Evolutionary conservation across 2,797 vertebrate species (phyloP).

Genomic region (Pangasius djambal): DNA sequence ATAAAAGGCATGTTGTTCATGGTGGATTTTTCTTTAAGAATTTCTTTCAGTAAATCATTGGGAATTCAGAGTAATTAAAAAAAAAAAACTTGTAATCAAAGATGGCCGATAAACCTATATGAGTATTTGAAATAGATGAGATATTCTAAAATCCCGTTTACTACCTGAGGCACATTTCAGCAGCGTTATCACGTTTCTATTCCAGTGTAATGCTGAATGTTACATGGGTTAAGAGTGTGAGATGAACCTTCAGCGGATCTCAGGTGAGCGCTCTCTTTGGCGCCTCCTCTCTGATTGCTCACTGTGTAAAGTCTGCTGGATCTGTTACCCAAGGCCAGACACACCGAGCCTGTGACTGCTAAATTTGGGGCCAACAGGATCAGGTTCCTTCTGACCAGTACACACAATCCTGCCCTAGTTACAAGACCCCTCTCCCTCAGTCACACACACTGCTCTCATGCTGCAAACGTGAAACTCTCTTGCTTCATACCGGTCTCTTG

Average conservation of each 20-base stretch:
- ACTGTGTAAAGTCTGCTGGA: slow-evolving; percentile 43
- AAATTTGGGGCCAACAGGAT: slow-evolving; percentile 78
- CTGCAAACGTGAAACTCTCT: slow-evolving; percentile 33
- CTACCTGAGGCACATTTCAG: background rate
- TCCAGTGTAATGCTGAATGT: slow-evolving; percentile 15
- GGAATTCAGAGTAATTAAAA: background rate
- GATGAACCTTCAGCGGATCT: slow-evolving; percentile 18
- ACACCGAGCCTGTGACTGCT: slow-evolving; percentile 67
- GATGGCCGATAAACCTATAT: background rate
- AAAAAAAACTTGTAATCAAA: background rate
- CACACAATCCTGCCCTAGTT: slow-evolving; percentile 79
- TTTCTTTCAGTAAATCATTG: background rate
- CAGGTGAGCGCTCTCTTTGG: slow-evolving; percentile 47
- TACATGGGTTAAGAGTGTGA: background rate
- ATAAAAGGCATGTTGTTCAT: background rate
- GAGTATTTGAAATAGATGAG: background rate
- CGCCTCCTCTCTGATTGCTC: slow-evolving; percentile 46
- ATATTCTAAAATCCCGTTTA: background rate
- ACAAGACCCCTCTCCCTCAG: slow-evolving; percentile 56
- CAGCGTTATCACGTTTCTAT: background rate
- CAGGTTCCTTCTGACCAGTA: slow-evolving; percentile 73
- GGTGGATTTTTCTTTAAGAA: background rate
- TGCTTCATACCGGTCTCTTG: slow-evolving; percentile 20
- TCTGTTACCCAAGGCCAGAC: slow-evolving; percentile 61
- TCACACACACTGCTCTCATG: slow-evolving; percentile 40